Evolutionary conservation across 2,797 vertebrate species (phyloP), one percentile per base, ranked within the genome.

Genomic region (Mus caroli): DNA sequence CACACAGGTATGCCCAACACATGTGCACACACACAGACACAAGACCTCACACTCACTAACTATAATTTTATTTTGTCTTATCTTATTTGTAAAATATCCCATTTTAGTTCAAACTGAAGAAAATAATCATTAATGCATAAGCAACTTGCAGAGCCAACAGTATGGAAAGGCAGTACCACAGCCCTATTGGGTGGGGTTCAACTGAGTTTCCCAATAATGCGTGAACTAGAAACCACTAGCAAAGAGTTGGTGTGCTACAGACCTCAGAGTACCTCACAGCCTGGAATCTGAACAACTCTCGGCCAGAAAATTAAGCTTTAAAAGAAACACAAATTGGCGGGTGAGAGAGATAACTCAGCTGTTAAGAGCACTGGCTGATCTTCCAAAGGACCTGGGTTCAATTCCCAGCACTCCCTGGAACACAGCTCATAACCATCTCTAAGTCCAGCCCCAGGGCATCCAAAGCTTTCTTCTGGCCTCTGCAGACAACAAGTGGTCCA

Each of bases 61-160:
- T 50, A 14, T 4, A 24, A 85, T 50, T 50, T 76, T 76, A 46
- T 28, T 28, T 14, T 43, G 9, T 43, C 22, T 20, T 76, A 46
- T 28, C 43, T 34, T 67, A 50, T 50, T 62, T 85, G 28, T 67
- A 67, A 67, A 98, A 97, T 43, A 96, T 90, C 82, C 86, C 82
- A 96, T 84, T 85, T 94, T 69, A 95, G 83, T 94, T 98, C 98
- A 98, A 98, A 98, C 88, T 77, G 96, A 97, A 97, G 96, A 96
- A 98, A 94, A 83, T 11, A 97, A 97, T 43, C 85, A 95, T 97
- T 97, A 97, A 96, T 96, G 75, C 95, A 98, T 92, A 97, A 52
- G 17, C 85, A 94, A 96, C 84, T 62, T 14, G 69, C 78, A 9
- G 22, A 96, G 84, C 69, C 80, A 94, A 86, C n/a, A 92, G 37